Evolutionary conservation across 2,797 vertebrate species (phyloP).

Genomic region (Anolis apletophallus): DNA sequence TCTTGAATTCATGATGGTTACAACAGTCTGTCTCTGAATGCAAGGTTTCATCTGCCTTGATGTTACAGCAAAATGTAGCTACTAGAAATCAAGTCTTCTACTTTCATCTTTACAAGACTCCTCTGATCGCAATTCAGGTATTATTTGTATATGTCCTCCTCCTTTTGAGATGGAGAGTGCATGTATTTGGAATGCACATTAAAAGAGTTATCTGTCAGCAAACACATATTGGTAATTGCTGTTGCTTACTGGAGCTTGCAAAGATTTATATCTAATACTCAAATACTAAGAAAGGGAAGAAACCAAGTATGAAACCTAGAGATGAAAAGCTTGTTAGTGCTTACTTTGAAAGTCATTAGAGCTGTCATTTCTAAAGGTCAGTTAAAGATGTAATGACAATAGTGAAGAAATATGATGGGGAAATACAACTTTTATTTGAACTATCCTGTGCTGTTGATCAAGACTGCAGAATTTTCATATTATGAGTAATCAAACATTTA

Average conservation of each 20-base stretch:
- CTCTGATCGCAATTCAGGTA: not conserved
- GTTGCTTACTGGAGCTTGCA: slow-evolving; percentile 15
- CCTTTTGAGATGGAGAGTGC: not conserved
- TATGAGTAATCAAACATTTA: not conserved
- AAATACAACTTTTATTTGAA: not conserved
- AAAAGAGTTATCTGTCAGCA: not conserved
- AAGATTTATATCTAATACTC: slow-evolving; percentile 14
- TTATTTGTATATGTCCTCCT: slow-evolving; percentile 32
- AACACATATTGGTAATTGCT: slow-evolving; percentile 27
- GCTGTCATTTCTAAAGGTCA: slow-evolving; percentile 11
- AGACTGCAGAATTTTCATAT: not conserved
- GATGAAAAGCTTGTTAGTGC: slow-evolving; percentile 5
- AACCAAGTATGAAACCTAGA: slow-evolving; percentile 26
- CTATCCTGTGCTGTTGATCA: not conserved
- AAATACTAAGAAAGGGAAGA: slow-evolving; percentile 19
- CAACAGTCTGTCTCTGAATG: not conserved
- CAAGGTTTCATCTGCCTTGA: not conserved
- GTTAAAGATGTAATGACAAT: not conserved
- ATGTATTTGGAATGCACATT: not conserved
- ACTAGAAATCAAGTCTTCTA: not conserved
- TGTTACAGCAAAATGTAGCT: not conserved
- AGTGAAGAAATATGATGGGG: not conserved
- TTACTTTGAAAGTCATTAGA: slow-evolving; percentile 42
- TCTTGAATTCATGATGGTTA: not conserved
- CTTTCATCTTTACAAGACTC: slow-evolving; percentile 21